Evolutionary conservation across 2,797 vertebrate genomes (phyloP), one percentile per base, ranked within the genome.

Genomic region (Echeneis naucrates): DNA sequence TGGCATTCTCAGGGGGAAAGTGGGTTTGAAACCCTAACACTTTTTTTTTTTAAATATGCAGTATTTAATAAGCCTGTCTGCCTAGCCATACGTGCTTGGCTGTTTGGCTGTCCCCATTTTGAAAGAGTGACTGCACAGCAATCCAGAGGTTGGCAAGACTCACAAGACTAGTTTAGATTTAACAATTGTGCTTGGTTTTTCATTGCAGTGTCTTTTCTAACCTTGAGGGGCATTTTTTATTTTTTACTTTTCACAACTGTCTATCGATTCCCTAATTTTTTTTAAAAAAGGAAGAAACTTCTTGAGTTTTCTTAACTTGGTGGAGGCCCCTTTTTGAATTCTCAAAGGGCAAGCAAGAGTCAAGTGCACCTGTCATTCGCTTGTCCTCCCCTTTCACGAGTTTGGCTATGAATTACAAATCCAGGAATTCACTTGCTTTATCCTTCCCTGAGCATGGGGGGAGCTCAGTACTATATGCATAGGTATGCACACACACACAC

Each of bases 351-450:
- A 61, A 68, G 52, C 21, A 33, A 74, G 74, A 81, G 77, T 72
- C 72, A 83, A 80, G 70, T 14, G 3, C 72, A 88, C 83, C 87
- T 86, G 87, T 89, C 91, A 89, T 81, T 76, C 51, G 30, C 75
- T 81, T 76, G 75, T 87, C 80, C 77, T 78, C 52, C 37, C 69
- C 77, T 86, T 78, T 89, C 87, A 84, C 68, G 89, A 84, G 85
- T 86, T 87, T 67, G 32, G 68, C 59, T 72, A 87, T 89, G 84
- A 89, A 91, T 91, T 88, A 83, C 84, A 82, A 89, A 91, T 90
- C 59, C 51, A 75, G 66, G 26, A 32, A 87, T 87, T 84, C 68
- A n/a, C 53, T 77, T 19, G 54, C 68, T 81, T 86, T 74, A 83
- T 81, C 69, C 76, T 74, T 80, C 30, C 76, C 35, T 23, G 50